A percentile compares a stretch with the other conserved stretches of the same genome.
Evolutionary conservation across 1,140 invertebrate species (phyloP).

Genomic region (Physella acuta): DNA sequence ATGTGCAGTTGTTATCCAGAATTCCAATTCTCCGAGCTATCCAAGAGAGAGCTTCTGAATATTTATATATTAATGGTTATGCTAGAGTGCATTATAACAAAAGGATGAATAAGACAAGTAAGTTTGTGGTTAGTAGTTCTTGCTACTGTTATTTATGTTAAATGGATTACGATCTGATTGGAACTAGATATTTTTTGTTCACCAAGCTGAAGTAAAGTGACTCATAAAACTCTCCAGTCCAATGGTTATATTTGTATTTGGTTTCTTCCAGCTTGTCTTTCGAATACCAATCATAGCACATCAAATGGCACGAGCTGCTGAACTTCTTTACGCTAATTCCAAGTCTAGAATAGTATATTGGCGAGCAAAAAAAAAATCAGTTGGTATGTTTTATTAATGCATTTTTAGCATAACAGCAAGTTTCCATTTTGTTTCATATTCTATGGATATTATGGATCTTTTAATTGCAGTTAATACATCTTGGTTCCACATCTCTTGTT

Average conservation of each 20-base stretch:
- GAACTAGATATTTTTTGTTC: not conserved
- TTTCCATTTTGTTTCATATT: too few species aligned
- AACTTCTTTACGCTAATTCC: slow-evolving; percentile 19
- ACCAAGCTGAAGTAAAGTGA: not conserved
- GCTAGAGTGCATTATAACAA: slow-evolving; percentile 3
- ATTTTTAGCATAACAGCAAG: too few species aligned
- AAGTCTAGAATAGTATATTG: slow-evolving; percentile 23
- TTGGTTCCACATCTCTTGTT: too few species aligned
- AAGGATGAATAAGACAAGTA: not conserved
- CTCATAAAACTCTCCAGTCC: not conserved
- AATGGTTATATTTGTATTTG: slow-evolving; percentile 2
- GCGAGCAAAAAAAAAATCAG: slow-evolving; percentile 5
- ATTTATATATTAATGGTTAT: slow-evolving; percentile 7
- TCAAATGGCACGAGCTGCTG: slow-evolving; percentile 15
- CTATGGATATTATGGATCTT: too few species aligned
- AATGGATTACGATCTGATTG: not conserved
- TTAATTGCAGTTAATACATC: too few species aligned
- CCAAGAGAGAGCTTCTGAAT: not conserved
- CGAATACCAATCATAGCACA: slow-evolving; percentile 16
- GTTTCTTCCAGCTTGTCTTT: slow-evolving; percentile 18
- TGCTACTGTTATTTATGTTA: not conserved
- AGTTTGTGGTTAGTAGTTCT: not conserved
- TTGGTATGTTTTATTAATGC: too few species aligned
- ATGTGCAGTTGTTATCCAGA: not conserved
- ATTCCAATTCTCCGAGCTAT: not conserved